These are phyloP conservation scores for Marisa cornuarietis DNA, from an alignment of 1,140 invertebrate genomes.

Conservation along the genomic window DNA sequence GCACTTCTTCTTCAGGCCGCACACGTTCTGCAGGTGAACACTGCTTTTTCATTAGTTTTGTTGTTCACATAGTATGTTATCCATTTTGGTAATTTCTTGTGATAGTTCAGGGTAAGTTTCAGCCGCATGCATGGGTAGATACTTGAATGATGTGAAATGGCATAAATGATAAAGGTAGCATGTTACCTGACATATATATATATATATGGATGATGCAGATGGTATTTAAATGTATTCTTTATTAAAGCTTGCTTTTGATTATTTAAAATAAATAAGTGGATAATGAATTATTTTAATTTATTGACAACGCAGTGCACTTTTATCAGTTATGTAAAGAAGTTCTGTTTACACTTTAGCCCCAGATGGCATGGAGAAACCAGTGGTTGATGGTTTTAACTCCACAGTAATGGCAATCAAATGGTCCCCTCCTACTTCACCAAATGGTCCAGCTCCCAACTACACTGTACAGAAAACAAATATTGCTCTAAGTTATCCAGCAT, in stretches of 20 bases:
- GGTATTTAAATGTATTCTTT: too few relatives aligned
- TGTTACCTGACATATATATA: too few relatives aligned
- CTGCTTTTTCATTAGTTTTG: not conserved
- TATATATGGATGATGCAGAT: too few relatives aligned
- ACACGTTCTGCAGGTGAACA: conserved; percentile 55
- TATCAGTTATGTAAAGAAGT: too few relatives aligned
- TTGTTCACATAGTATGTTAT: not conserved
- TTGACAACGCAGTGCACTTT: too few relatives aligned
- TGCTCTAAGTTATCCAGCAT: conserved; percentile 59
- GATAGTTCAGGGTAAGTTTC: not conserved
- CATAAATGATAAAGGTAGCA: not conserved
- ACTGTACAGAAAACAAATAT: conserved; percentile 54
- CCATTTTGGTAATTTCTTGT: not conserved
- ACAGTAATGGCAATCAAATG: conserved; percentile 57
- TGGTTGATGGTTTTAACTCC: conserved; percentile 54
- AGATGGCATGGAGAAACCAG: conserved; percentile 45
- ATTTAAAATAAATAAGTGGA: too few relatives aligned
- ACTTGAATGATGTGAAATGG: conserved; percentile 2
- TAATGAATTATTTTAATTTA: too few relatives aligned
- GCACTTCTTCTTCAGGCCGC: conserved; percentile 43
- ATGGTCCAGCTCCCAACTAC: conserved; percentile 61
- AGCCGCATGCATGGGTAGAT: not conserved
- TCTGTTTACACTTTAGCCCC: conserved; percentile 44
- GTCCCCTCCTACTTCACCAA: conserved; percentile 49
- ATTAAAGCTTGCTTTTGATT: too few relatives aligned